Percentiles rank a stretch among this genome's conserved stretches.
phyloP scores from a whole-genome alignment of 1,140 invertebrate species.

The Metaphire vulgaris region DNA sequence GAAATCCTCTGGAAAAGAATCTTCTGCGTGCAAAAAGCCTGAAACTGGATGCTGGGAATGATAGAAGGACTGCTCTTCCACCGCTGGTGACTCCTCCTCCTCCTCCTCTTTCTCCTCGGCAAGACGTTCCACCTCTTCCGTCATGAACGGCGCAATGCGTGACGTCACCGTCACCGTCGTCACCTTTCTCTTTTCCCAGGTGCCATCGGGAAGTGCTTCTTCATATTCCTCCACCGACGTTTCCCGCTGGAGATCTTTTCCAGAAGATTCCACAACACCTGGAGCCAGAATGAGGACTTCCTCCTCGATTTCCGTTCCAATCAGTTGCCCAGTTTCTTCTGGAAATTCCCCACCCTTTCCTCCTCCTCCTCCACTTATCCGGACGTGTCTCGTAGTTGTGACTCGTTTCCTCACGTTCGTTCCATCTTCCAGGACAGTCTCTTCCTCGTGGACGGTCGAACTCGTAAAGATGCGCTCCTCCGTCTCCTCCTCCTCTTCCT shows the following conservation, averaged over 20 bases:
- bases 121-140: background rate
- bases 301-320: constrained; percentile 27
- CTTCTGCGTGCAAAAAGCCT: background rate
- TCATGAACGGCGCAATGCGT: background rate
- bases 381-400: constrained; percentile 25
- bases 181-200: constrained; percentile 30
- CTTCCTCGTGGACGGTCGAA: constrained; percentile 41
- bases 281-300: constrained; percentile 12
- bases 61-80: background rate
- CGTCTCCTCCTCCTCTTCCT: background rate
- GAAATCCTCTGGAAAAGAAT: too few species aligned
- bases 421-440: constrained; percentile 42
- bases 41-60: background rate
- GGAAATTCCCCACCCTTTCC: background rate
- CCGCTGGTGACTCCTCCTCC: background rate
- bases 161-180: constrained; percentile 5
- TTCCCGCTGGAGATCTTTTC: constrained; percentile 6
- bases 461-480: constrained; percentile 16
- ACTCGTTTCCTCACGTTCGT: constrained; percentile 35
- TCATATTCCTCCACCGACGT: constrained; percentile 34
- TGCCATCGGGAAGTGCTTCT: constrained; percentile 41
- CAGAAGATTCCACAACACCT: constrained; percentile 7
- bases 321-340: background rate
- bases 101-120: too few species aligned
- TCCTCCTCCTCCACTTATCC: background rate